Percentiles rank a stretch among this genome's conserved stretches.
These are phyloP conservation scores for Prinia subflava DNA, from an alignment of 2,113 vertebrate species.

Conservation along the genomic window DNA sequence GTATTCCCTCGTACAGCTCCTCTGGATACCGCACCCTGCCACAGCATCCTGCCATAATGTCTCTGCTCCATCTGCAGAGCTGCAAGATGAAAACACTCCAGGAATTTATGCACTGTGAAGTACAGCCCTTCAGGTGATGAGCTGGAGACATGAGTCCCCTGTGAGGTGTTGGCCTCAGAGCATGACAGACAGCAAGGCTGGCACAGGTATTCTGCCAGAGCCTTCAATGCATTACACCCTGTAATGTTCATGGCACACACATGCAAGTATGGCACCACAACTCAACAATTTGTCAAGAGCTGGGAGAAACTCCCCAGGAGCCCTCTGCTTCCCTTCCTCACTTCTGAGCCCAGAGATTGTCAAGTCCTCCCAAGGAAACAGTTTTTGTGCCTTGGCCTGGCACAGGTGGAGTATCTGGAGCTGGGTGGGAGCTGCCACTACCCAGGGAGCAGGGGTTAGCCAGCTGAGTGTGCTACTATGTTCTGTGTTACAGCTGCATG, in stretches of 20 bases:
- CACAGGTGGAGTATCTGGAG: not conserved
- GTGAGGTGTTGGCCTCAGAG: not conserved
- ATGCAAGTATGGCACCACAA: not conserved
- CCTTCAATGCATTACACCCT: not conserved
- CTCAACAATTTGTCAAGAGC: not conserved
- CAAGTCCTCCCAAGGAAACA: not conserved
- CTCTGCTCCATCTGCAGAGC: not conserved
- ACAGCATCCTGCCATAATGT: fast-evolving
- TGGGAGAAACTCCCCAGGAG: not conserved
- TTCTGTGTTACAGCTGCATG: not conserved
- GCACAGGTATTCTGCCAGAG: not conserved
- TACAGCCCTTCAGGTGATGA: not conserved
- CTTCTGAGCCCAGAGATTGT: not conserved
- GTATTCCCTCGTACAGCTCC: not conserved
- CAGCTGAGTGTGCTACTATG: too few relatives aligned
- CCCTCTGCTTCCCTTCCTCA: not conserved
- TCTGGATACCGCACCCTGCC: not conserved
- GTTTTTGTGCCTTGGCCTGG: not conserved
- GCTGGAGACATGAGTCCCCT: fast-evolving
- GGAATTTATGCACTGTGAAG: not conserved
- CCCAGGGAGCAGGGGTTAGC: not conserved
- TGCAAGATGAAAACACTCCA: not conserved
- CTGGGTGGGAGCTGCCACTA: not conserved
- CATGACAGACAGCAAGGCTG: not conserved
- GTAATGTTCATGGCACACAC: not conserved